Base-by-base conservation (phyloP, 1,140 invertebrate genomes). In the Myzus persicae region DNA sequence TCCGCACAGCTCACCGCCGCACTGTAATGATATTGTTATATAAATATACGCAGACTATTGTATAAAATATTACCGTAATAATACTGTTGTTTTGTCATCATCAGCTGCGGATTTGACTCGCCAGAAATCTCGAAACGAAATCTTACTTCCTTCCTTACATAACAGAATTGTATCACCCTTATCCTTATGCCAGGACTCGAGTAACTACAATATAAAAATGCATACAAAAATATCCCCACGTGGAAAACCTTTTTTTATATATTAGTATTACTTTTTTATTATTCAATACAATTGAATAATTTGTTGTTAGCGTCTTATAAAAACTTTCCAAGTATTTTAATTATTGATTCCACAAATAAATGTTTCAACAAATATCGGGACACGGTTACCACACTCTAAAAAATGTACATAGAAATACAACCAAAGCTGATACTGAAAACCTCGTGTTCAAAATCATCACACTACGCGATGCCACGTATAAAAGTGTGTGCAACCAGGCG, bases 51-150 rank as follows among this genome's bases (percentile, higher is more conserved):
- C 59, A n/a, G 31, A 67, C 59, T 67, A 67, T 67, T 67, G 59
- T 67, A 76, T 76, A 76, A 76, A 18, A 76, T 76, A 76, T 76
- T 76, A 76, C 59, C n/a, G 59, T 18, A n/a, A 76, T 76, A 76
- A 76, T 76, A 76, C 36, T 76, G 31, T 76, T 76, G 5, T 76
- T n/a, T 76, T 76, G 59, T 76, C 59, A n/a, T 76, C 59, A 76
- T 76, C 59, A n/a, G 59, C 59, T 11, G 59, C 14, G n/a, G 59
- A 14, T 76, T 76, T 18, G 59, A 76, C 59, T 76, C n/a, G 18
- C 59, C 31, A n/a, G 14, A 76, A 18, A 76, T 76, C 31, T 76
- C 20, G 36, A 76, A 76, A n/a, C 31, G 59, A 76, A 76, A 76
- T 76, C 59, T n/a, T n/a, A 1, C 14, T n/a, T 20, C 59, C 59